Base-by-base conservation (phyloP, 2,113 vertebrate species). In the Hydrolagus affinis region DNA sequence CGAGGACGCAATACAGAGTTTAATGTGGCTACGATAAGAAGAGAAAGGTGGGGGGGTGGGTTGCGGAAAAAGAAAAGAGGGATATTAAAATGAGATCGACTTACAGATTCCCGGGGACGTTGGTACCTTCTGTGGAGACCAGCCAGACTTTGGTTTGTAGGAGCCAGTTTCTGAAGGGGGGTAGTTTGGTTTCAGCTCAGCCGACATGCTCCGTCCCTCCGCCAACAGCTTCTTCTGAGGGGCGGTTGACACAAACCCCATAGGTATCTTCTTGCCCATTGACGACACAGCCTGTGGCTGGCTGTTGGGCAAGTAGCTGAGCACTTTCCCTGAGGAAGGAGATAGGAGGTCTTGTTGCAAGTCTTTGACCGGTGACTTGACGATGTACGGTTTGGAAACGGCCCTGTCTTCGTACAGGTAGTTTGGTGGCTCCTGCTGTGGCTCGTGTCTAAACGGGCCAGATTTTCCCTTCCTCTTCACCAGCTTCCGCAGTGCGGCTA, bases 401-500 rank as follows among this genome's bases (percentile, higher is more conserved):
- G 14, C 14, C 19, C 66, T 83, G 23, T 83, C 25, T 23, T 83
- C 78, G 0, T 83, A 83, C 62, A 66, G 25, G 62, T 83, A 83
- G 78, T 19, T 68, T 12, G 64, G 57, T 19, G 78, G 59, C 4
- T 64, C 77, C 14, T 21, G 77, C 7, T 80, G 77, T 68, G 62
- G 62, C 9, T 83, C 78, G 0, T 68, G 78, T 14, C 78, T 28
- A 32, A 83, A 19, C 0, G 78, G 62, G 8, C 66, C 78, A 17
- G 60, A 62, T 62, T 83, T 83, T 1, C 62, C 78, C 23, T 83
- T 83, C 28, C 78, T 66, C 30, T 83, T 83, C 78, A 99, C 98
- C 97, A 97, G 98, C 73, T 98, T 96, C n/a, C 96, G 95, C 23
- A 99, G 94, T 0, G 97, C 98, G 93, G 98, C 96, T 1, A 99